phyloP scores from a whole-genome alignment of 2,888 invertebrate genomes.

The Dugesia japonica region DNA sequence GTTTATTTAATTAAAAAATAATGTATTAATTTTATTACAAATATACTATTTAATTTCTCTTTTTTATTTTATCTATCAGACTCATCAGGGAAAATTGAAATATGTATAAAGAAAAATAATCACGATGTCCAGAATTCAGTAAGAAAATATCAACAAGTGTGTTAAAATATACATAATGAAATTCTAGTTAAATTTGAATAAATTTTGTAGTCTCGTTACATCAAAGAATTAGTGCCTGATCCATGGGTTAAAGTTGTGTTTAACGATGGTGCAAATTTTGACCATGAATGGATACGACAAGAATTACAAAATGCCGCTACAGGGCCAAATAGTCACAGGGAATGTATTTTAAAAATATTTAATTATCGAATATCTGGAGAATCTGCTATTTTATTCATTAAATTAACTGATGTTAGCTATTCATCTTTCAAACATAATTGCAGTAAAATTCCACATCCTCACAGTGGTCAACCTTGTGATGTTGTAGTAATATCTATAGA shows the following conservation, averaged over 20 bases:
- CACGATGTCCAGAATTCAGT: not conserved
- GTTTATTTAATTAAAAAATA: no score
- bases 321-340: not conserved
- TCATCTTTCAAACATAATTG: not conserved
- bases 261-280: not conserved
- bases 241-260: not conserved
- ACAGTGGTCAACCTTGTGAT: not conserved
- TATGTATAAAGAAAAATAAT: not conserved
- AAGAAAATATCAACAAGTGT: not conserved
- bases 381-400: not conserved
- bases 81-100: not conserved
- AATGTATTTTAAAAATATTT: not conserved
- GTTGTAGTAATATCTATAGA: not conserved
- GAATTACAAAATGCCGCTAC: not conserved
- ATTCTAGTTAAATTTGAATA: no score
- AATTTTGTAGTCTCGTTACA: not conserved
- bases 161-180: no score
- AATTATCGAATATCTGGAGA: not conserved
- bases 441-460: not conserved
- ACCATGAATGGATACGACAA: not conserved
- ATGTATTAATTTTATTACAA: no score
- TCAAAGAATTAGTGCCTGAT: not conserved
- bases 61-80: no score
- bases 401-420: not conserved
- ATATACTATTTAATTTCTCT: no score